A percentile compares a stretch with the other conserved stretches of the same genome.
Conservation (phyloP, 2,888 invertebrate species). For the Ochropleura plecta region DNA sequence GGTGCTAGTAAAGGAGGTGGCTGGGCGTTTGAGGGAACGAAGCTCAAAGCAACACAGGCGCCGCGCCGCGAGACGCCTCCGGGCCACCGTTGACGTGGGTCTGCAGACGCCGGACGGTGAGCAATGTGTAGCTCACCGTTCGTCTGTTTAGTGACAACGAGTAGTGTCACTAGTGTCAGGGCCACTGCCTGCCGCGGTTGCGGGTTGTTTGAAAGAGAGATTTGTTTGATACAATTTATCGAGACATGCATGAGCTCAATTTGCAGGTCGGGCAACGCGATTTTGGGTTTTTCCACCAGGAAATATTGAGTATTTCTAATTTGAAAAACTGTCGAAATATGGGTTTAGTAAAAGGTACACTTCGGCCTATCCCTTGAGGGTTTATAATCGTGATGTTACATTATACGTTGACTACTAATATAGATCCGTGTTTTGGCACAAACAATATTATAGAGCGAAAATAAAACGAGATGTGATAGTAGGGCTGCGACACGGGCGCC, state of each 20-base stretch:
- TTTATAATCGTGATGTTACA: neutral
- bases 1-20: too few species aligned
- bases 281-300: neutral
- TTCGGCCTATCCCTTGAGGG: neutral
- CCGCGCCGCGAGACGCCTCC: too few species aligned
- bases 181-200: too few species aligned
- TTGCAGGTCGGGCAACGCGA: neutral
- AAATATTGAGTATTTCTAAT: neutral
- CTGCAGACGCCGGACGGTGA: too few species aligned
- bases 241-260: neutral
- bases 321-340: neutral
- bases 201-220: too few species aligned
- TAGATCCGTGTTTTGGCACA: neutral
- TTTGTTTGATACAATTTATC: too few species aligned
- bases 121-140: too few species aligned
- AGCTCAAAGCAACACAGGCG: too few species aligned
- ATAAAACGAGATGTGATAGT: slow-evolving; percentile 50
- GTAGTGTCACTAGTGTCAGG: too few species aligned
- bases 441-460: neutral
- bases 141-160: too few species aligned
- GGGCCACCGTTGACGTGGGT: too few species aligned
- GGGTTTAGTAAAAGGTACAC: neutral
- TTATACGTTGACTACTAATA: neutral
- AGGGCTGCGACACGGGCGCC: slow-evolving; percentile 60
- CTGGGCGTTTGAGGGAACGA: too few species aligned